Percentiles rank a stretch among this genome's conserved stretches.
Conservation (phyloP, 2,797 vertebrate genomes). For the Melanotaenia boesemani region DNA sequence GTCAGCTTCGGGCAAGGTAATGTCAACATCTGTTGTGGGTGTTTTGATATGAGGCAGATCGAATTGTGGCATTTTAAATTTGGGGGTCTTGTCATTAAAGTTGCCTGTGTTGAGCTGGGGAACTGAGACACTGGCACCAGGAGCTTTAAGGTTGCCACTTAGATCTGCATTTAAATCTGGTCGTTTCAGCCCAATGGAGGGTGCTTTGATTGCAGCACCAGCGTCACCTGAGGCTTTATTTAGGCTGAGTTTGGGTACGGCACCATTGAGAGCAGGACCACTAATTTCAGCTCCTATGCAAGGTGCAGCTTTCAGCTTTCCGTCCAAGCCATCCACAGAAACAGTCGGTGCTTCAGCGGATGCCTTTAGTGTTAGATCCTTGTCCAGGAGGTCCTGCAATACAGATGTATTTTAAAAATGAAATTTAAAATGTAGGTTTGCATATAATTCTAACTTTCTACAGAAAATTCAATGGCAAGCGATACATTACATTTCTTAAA, state of each 20-base stretch:
- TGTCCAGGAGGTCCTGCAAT: slow-evolving; percentile 61
- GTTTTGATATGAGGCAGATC: slow-evolving; percentile 43
- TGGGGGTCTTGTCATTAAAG: slow-evolving; percentile 50
- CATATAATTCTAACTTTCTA: no score
- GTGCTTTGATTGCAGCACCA: slow-evolving; percentile 48
- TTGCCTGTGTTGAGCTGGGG: slow-evolving; percentile 51
- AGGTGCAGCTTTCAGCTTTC: slow-evolving; percentile 55
- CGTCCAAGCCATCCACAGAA: slow-evolving; percentile 57
- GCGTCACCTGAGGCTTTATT: slow-evolving; percentile 42
- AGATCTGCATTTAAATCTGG: slow-evolving; percentile 69
- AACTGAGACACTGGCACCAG: slow-evolving; percentile 59
- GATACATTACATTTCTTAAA: no score
- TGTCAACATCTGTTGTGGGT: slow-evolving; percentile 53
- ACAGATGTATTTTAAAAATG: slow-evolving; percentile 3
- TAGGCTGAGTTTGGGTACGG: slow-evolving; percentile 56
- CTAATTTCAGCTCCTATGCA: slow-evolving; percentile 53
- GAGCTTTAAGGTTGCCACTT: slow-evolving; percentile 57
- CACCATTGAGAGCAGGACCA: slow-evolving; percentile 69
- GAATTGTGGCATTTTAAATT: slow-evolving; percentile 79
- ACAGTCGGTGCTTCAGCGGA: slow-evolving; percentile 53
- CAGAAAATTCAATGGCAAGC: no score
- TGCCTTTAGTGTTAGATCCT: slow-evolving; percentile 54
- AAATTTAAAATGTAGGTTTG: no score
- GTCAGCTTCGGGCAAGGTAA: slow-evolving; percentile 55
- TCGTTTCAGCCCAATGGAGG: slow-evolving; percentile 59